Evolutionary conservation across 30 jellyfish, hydroid and myxozoan species (phyloP).

Genomic region (Cassiopea xamachana): DNA sequence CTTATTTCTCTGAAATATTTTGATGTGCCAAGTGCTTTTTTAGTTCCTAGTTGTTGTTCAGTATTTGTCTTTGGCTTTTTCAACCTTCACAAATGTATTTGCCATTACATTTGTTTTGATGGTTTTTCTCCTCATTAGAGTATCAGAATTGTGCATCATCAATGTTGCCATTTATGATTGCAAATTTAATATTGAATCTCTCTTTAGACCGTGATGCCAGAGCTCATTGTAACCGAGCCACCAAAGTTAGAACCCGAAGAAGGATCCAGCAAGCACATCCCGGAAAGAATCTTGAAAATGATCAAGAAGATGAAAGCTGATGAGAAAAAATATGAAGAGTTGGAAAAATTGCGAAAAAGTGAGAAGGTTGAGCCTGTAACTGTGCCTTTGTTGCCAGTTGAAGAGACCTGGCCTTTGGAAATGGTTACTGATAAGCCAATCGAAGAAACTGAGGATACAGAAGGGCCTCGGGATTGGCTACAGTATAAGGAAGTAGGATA

Average conservation of each 20-base stretch:
- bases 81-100: no score
- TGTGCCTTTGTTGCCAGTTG: neutral
- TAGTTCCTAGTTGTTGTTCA: no score
- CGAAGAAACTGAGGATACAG: neutral
- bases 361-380: slow-evolving; percentile 1
- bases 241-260: neutral
- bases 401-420: neutral
- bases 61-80: no score
- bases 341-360: neutral
- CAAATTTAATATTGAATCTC: neutral
- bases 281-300: slow-evolving; percentile 38
- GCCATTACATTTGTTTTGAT: no score
- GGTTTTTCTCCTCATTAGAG: no score
- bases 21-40: no score
- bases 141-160: no score
- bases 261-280: slow-evolving; percentile 31
- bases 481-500: neutral
- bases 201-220: slow-evolving; percentile 31
- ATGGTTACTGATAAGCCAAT: neutral
- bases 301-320: slow-evolving; percentile 30
- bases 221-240: slow-evolving; percentile 22
- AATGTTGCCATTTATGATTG: no score
- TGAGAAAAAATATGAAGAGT: slow-evolving; percentile 8
- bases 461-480: neutral
- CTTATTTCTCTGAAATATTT: no score